These are phyloP conservation scores for Galemys pyrenaicus DNA, from an alignment of 2,113 vertebrate species.

Conservation along the genomic window DNA sequence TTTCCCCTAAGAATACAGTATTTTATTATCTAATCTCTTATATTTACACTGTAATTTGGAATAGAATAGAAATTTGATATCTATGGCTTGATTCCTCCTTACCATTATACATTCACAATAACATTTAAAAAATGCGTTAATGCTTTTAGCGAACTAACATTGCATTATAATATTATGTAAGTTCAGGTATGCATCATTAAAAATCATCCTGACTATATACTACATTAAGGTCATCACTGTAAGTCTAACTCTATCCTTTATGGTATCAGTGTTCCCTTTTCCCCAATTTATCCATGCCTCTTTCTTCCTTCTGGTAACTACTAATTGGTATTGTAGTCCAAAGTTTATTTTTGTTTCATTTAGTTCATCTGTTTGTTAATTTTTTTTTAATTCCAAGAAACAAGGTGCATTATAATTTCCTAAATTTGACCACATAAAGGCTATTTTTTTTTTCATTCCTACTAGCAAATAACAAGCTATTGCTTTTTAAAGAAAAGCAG, in stretches of 20 bases:
- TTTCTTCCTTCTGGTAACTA: no score
- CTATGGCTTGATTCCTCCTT: constrained; percentile 59
- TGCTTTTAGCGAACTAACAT: no score
- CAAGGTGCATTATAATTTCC: constrained; percentile 53
- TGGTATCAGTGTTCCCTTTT: no score
- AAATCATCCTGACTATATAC: no score
- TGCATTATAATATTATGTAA: no score
- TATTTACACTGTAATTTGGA: constrained; percentile 23
- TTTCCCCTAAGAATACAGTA: background rate
- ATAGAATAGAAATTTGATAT: constrained; percentile 1
- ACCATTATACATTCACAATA: constrained; percentile 43
- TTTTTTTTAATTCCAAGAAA: constrained; percentile 69
- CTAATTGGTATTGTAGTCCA: no score
- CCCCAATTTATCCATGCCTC: no score
- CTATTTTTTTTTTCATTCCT: constrained; percentile 72
- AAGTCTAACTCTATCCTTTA: background rate
- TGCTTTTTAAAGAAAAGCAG: constrained; percentile 83
- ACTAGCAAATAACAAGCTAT: constrained; percentile 78
- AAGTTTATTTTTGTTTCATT: no score
- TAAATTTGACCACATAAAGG: constrained; percentile 59
- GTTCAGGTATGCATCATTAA: no score
- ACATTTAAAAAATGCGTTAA: background rate
- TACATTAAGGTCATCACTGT: no score
- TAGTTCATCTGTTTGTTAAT: no score
- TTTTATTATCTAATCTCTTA: constrained; percentile 55